Evolutionary conservation across 1,140 invertebrate genomes (phyloP).

Genomic region (Andricus grossulariae): DNA sequence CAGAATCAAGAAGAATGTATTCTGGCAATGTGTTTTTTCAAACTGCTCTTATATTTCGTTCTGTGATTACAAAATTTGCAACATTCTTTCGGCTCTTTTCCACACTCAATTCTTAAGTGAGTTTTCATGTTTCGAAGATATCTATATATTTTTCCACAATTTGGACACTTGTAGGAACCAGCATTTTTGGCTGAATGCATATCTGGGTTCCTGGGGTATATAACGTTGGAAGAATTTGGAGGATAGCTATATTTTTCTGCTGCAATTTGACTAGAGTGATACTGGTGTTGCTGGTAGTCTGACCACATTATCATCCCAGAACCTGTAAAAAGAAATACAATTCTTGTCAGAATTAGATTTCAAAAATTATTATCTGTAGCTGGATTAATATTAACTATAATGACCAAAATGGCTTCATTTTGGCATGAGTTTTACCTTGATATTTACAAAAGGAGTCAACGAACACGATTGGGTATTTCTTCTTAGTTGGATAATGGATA

Average conservation of each 20-base stretch:
- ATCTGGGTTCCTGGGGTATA: not conserved
- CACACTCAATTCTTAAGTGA: constrained; percentile 76
- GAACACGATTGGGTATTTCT: too few relatives aligned
- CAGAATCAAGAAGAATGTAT: constrained; percentile 52
- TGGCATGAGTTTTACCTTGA: too few relatives aligned
- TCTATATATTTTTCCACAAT: constrained; percentile 76
- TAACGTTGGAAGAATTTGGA: not conserved
- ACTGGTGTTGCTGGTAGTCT: not conserved
- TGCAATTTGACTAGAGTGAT: not conserved
- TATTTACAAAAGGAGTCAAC: too few relatives aligned
- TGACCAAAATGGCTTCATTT: too few relatives aligned
- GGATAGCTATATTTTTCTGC: not conserved
- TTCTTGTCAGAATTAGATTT: not conserved
- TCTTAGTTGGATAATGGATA: too few relatives aligned
- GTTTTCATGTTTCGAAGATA: constrained; percentile 75
- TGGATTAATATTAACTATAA: not conserved
- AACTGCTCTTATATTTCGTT: constrained; percentile 69
- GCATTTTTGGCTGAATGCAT: constrained; percentile 57
- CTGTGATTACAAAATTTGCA: constrained; percentile 72
- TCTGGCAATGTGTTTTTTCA: constrained; percentile 67
- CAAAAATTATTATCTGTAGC: not conserved
- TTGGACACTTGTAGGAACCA: constrained; percentile 71
- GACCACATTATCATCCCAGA: not conserved
- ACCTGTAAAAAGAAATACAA: constrained; percentile 8
- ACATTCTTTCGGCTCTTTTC: constrained; percentile 72